Base-by-base conservation (phyloP, 2,888 invertebrate species). In the Sphinx pinastri region DNA sequence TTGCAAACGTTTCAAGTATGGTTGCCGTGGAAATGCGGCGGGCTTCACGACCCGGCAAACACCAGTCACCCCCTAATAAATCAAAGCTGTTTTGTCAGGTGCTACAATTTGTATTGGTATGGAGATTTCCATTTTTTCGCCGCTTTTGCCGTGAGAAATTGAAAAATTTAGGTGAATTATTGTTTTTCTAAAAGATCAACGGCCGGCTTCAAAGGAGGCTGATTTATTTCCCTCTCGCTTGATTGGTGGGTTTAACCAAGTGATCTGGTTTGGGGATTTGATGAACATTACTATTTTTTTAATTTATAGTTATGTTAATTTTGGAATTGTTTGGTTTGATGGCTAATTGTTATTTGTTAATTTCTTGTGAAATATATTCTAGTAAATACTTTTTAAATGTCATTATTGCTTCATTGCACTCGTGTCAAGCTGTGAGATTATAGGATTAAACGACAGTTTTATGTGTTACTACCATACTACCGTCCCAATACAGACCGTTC, bases 31-130 rank as follows among this genome's bases (percentile, higher is more conserved):
- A 81, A 83, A 83, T 81, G 82, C 77, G 79, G 83, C 75, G 79
- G 79, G 83, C 87, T 84, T 85, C 84, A 79, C 81, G 77, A 74
- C 74, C 80, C 76, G 77, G 76, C 82, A 84, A 83, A 83, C 80
- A 85, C 81, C 83, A 80, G 77, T 72, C 76, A 76, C 77, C 63
- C 75, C 73, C 79, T 83, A 83, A 88, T 89, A 89, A 89, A 89
- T 88, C 89, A 88, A 73, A 71, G 75, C 71, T 76, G 76, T 82
- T 86, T 88, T 88, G 87, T 88, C 88, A 88, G 84, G 86, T 85
- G 84, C 81, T 83, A 84, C 83, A 84, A 86, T 86, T 86, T 86
- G 87, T 88, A 85, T 81, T 79, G 81, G 77, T 72, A 73, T 74
- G 75, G 77, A 78, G 80, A 81, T 83, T 84, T 78, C 77, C 76